Percentiles rank a stretch among this genome's conserved stretches.
Evolutionary conservation across 2,113 vertebrate species (phyloP).

Genomic region (Dipodomys stephensi): DNA sequence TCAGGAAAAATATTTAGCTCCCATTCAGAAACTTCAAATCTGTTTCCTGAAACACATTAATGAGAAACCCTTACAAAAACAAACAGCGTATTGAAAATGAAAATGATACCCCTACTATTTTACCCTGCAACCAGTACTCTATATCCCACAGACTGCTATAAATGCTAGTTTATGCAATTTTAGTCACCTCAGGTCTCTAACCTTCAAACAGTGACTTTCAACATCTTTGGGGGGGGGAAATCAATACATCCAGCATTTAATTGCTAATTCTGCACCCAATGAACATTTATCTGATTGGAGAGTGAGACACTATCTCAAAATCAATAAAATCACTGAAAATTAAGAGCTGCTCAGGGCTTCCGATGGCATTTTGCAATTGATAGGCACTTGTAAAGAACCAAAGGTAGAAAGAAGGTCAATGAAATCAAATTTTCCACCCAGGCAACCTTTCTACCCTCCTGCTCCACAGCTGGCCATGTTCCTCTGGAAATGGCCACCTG

Average conservation of each 20-base stretch:
- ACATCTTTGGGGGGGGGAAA: background rate
- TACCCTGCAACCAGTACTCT: background rate
- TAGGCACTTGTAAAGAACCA: background rate
- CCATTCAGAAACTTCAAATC: constrained; percentile 68
- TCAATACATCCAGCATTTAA: background rate
- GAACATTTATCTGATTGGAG: background rate
- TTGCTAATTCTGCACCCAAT: background rate
- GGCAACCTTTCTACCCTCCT: background rate
- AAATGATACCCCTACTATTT: constrained; percentile 10
- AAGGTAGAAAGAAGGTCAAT: background rate
- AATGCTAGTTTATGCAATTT: background rate
- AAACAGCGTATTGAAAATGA: constrained; percentile 4
- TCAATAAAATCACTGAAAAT: too few species aligned
- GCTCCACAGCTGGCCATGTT: background rate
- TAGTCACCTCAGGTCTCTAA: background rate
- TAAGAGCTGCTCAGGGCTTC: background rate
- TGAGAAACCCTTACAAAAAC: background rate
- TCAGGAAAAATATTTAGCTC: constrained; percentile 81
- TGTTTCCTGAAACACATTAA: constrained; percentile 71
- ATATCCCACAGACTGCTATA: background rate
- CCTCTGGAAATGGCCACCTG: background rate
- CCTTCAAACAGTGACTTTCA: background rate
- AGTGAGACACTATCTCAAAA: too few species aligned
- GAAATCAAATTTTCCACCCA: background rate
- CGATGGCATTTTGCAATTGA: background rate